Base-by-base conservation (phyloP, 1,140 invertebrate species). In the Psilanteris sp. region DNA sequence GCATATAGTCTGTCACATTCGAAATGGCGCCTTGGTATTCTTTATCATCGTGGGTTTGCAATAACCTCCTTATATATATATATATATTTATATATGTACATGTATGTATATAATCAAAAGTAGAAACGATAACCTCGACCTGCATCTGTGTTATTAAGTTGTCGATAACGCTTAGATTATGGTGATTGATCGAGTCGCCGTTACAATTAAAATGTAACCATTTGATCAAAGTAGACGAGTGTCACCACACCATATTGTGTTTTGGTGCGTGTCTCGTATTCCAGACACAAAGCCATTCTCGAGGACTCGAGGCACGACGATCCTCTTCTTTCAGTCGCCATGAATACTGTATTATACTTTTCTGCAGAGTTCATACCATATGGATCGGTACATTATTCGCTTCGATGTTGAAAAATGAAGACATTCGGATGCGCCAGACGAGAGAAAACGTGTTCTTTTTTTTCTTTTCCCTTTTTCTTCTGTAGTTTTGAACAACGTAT, bases 281-380 rank as follows among this genome's bases (percentile, higher is more conserved):
- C 9, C 14, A 67, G 31, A 67, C 52, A 70, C 52, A 52, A 70
- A 50, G 44, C 24, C 22, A 32, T 50, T 68, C 18, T 57, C 16
- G 34, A 59, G 22, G 41, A 39, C 26, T 32, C 59, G 54, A 61
- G 44, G 57, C 48, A 1, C 14, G 43, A 20, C 24, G 48, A 66
- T 59, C 52, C 43, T 52, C 39, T 31, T 62, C 39, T 55, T 55
- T 72, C 55, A 61, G 34, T 55, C 20, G 14, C 36, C 43, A 73
- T 66, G 59, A 64, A 73, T 73, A 66, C 31, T 64, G 46, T 59
- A 74, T 74, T 74, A 74, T 74, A 37, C 41, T 59, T 57, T 74
- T 15, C 34, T 61, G 22, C 46, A 46, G 61, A 74, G 61, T 61
- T 62, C 57, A 34, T 61, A 34, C 44, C 55, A 46, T 67, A 61